These are phyloP conservation scores for Eidolon dupreanum DNA, from an alignment of 2,797 vertebrate genomes.

Conservation along the genomic window DNA sequence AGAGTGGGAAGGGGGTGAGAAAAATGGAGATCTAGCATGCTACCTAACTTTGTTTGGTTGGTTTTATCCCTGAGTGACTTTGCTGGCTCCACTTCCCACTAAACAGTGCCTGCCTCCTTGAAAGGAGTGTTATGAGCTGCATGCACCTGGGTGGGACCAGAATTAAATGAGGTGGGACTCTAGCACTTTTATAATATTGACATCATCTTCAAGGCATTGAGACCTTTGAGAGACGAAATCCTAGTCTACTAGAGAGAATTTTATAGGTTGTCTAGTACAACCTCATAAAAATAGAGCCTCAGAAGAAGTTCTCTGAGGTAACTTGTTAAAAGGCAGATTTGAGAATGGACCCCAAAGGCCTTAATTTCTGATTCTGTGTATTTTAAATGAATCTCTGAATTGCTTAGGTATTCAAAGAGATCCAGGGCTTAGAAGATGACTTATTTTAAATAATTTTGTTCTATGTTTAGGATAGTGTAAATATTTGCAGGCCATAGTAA, in stretches of 20 bases:
- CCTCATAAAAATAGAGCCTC: background rate
- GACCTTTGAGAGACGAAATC: background rate
- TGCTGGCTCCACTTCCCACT: background rate
- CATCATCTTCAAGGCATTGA: background rate
- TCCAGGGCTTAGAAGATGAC: background rate
- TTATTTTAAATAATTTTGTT: conserved; percentile 32
- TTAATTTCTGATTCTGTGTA: background rate
- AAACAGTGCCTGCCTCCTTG: background rate
- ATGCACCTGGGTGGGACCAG: too few relatives aligned
- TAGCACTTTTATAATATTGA: background rate
- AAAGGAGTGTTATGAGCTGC: background rate
- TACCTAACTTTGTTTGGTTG: background rate
- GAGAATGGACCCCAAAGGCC: background rate
- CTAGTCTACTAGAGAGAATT: background rate
- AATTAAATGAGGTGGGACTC: background rate
- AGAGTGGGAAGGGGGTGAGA: background rate
- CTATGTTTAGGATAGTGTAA: conserved; percentile 5
- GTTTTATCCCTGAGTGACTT: background rate
- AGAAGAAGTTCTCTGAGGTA: background rate
- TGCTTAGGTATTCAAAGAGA: conserved; percentile 27
- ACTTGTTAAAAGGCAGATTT: background rate
- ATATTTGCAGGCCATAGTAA: background rate
- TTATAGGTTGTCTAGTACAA: background rate
- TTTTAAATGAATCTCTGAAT: background rate
- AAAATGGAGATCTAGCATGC: background rate